Conservation (phyloP, 2,888 invertebrate genomes). For the Eupithecia subumbrata region DNA sequence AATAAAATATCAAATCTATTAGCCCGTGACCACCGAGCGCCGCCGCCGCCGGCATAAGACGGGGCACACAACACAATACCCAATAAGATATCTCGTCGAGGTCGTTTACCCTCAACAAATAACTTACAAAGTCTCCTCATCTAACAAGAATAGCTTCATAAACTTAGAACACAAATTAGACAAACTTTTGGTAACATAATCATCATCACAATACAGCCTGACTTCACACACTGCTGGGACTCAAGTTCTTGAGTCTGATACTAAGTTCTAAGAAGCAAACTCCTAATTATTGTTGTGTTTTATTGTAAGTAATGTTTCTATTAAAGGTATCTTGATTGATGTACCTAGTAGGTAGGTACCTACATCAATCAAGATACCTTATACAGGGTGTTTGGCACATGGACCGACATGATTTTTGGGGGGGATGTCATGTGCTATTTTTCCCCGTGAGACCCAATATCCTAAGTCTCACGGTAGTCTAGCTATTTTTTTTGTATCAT, state of each 20-base stretch:
- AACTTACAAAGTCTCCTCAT: background rate
- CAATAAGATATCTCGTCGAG: constrained; percentile 25
- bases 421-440: too few species aligned
- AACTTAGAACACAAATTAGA: constrained; percentile 1
- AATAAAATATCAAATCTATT: constrained; percentile 64
- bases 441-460: too few species aligned
- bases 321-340: too few species aligned
- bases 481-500: too few species aligned
- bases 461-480: too few species aligned
- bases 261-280: background rate
- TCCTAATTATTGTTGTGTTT: background rate
- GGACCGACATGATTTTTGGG: too few species aligned
- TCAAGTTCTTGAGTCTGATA: background rate
- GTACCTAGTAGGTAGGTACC: too few species aligned
- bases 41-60: constrained; percentile 22
- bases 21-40: constrained; percentile 56
- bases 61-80: background rate
- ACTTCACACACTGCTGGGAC: background rate
- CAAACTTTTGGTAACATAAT: background rate
- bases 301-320: too few species aligned
- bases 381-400: too few species aligned
- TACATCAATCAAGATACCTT: too few species aligned
- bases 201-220: background rate
- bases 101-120: constrained; percentile 9
- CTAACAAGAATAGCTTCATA: background rate